A percentile compares a stretch with the other conserved stretches of the same genome.
Conservation (phyloP, 2,113 vertebrate genomes). For the Oceanites oceanicus region DNA sequence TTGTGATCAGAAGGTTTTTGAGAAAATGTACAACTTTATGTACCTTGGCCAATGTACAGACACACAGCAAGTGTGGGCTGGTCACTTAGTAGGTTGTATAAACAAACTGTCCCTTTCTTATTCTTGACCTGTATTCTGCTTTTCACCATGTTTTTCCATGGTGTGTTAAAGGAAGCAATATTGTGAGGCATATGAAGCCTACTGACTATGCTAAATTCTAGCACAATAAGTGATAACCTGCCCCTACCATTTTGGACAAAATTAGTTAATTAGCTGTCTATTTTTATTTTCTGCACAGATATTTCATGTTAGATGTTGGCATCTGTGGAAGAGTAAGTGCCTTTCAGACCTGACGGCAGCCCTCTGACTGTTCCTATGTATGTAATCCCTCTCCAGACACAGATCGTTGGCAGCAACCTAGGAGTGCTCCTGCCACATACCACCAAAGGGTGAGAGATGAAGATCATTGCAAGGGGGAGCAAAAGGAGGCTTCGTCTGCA, state of each 20-base stretch:
- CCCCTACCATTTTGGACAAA: background rate
- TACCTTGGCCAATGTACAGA: background rate
- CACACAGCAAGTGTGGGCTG: background rate
- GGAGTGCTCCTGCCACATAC: background rate
- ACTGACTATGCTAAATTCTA: background rate
- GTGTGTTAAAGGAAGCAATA: background rate
- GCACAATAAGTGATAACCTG: background rate
- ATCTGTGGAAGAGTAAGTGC: background rate
- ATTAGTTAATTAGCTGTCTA: background rate
- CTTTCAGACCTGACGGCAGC: background rate
- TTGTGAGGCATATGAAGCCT: background rate
- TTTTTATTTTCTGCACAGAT: background rate
- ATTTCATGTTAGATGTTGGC: background rate
- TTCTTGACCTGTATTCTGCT: background rate
- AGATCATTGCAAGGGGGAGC: rapidly evolving
- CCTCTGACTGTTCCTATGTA: background rate
- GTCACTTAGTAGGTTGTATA: background rate
- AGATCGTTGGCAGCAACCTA: background rate
- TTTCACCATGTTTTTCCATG: background rate
- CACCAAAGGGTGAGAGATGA: background rate
- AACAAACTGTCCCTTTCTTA: background rate
- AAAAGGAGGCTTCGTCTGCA: background rate
- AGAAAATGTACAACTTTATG: background rate
- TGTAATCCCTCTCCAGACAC: background rate
- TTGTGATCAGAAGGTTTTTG: background rate